Percentiles rank a stretch among this genome's conserved stretches.
These are phyloP conservation scores for Agriotes lineatus DNA, from an alignment of 2,888 invertebrate genomes.

Conservation along the genomic window DNA sequence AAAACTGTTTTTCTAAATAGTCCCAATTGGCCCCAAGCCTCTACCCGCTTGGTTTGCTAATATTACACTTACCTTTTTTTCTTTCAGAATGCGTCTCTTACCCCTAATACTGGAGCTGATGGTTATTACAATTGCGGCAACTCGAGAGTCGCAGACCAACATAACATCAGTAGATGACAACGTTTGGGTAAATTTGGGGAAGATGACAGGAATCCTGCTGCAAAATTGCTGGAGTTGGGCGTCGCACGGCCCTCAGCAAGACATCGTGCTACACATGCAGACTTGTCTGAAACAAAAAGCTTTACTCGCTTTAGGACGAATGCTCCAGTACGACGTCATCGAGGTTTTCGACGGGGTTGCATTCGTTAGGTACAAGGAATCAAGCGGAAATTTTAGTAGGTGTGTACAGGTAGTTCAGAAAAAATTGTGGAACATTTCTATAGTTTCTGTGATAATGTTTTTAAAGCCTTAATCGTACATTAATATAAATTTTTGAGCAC, in stretches of 20 bases:
- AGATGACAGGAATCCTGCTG: background rate
- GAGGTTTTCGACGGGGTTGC: slow-evolving; percentile 75
- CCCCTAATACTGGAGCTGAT: no score
- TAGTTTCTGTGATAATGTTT: slow-evolving; percentile 5
- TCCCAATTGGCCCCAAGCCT: no score
- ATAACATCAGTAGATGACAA: background rate
- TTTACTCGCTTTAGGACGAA: slow-evolving; percentile 72
- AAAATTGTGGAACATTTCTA: no score
- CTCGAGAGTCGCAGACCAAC: background rate
- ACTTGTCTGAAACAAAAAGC: slow-evolving; percentile 70
- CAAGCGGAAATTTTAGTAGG: background rate
- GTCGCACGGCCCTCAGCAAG: background rate
- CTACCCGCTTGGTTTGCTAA: no score
- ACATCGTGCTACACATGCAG: slow-evolving; percentile 39
- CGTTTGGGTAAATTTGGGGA: background rate
- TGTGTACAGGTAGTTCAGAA: background rate
- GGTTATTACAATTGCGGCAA: background rate
- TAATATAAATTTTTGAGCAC: no score
- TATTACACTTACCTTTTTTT: no score
- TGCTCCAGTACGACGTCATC: slow-evolving; percentile 73
- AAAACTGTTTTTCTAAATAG: no score
- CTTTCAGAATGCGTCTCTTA: no score
- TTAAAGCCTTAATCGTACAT: no score
- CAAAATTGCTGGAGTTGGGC: background rate
- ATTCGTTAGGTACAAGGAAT: slow-evolving; percentile 69